phyloP scores from a whole-genome alignment of 1,140 invertebrate genomes.

The Drosophila triauraria region DNA sequence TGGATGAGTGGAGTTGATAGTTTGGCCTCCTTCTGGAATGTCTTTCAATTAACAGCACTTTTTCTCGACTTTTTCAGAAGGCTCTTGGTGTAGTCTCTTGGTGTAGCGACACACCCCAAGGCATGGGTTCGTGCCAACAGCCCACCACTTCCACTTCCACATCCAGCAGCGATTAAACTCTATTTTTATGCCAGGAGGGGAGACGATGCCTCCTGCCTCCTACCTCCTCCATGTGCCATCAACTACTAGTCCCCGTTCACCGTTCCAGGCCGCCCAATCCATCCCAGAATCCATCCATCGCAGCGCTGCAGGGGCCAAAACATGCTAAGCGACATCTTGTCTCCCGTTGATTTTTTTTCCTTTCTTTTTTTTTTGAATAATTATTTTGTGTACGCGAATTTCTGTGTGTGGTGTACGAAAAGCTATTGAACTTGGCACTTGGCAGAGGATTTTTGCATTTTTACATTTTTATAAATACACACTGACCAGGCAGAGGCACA shows the following conservation, averaged over 20 bases:
- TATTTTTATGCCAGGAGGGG: constrained; percentile 56
- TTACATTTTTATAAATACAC: constrained; percentile 71
- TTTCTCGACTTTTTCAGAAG: constrained; percentile 4
- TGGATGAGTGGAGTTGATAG: constrained; percentile 21
- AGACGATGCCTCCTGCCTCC: constrained; percentile 2
- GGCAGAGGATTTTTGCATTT: constrained; percentile 47
- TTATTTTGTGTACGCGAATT: constrained; percentile 60
- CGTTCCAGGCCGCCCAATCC: background rate
- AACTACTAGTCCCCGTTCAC: background rate
- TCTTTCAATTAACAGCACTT: constrained; percentile 68
- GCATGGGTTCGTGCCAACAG: constrained; percentile 13
- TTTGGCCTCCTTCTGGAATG: constrained; percentile 44
- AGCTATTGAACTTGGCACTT: constrained; percentile 81
- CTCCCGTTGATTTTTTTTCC: constrained; percentile 32
- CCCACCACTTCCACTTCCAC: constrained; percentile 21
- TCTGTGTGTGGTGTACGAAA: constrained; percentile 40
- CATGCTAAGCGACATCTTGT: constrained; percentile 62
- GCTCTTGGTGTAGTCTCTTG: constrained; percentile 16
- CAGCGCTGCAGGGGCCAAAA: constrained; percentile 68
- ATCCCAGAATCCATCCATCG: constrained; percentile 20
- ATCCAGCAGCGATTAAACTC: constrained; percentile 57
- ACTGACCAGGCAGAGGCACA: constrained; percentile 15
- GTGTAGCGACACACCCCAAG: constrained; percentile 39
- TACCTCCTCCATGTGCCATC: constrained; percentile 7
- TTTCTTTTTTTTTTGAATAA: constrained; percentile 48